phyloP scores from a whole-genome alignment of 1,140 invertebrate species.

The Zaprionus kolodkinae region DNA sequence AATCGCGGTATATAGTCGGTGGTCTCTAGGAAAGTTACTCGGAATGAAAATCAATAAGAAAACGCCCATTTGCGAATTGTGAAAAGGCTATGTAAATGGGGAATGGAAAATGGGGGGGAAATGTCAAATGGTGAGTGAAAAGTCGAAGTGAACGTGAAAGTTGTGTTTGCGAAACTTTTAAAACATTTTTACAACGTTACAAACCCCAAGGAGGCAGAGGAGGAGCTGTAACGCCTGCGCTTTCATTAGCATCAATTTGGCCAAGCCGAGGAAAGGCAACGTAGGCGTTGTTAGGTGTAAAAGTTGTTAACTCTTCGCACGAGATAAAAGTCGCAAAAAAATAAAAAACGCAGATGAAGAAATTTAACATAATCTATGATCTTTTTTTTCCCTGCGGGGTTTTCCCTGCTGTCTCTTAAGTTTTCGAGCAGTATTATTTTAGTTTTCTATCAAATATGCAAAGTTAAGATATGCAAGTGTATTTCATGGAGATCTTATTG shows the following conservation, averaged over 20 bases:
- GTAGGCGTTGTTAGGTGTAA: not conserved
- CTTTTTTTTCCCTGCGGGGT: not conserved
- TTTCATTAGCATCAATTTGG: slow-evolving; percentile 21
- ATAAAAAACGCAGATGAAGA: not conserved
- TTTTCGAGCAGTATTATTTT: not conserved
- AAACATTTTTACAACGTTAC: slow-evolving; percentile 45
- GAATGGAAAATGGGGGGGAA: slow-evolving; percentile 43
- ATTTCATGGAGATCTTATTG: not conserved
- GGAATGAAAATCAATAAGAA: slow-evolving; percentile 70
- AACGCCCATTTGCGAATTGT: slow-evolving; percentile 9
- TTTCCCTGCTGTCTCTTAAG: not conserved
- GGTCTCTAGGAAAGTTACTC: slow-evolving; percentile 56
- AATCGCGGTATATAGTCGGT: slow-evolving; percentile 12
- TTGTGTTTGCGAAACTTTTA: slow-evolving; percentile 51
- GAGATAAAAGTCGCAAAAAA: not conserved
- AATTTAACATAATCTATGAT: not conserved
- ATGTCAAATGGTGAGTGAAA: slow-evolving; percentile 73
- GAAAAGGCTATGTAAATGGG: too few relatives aligned
- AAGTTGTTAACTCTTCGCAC: slow-evolving; percentile 29
- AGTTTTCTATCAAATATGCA: not conserved
- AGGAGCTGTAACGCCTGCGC: slow-evolving; percentile 12
- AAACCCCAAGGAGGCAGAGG: not conserved
- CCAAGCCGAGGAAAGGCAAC: not conserved
- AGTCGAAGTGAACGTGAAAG: slow-evolving; percentile 66
- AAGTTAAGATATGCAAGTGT: not conserved